Percentiles rank a stretch among this genome's conserved stretches.
Evolutionary conservation across 2,113 vertebrate genomes (phyloP).

Genomic region (Thryonomys swinderianus): DNA sequence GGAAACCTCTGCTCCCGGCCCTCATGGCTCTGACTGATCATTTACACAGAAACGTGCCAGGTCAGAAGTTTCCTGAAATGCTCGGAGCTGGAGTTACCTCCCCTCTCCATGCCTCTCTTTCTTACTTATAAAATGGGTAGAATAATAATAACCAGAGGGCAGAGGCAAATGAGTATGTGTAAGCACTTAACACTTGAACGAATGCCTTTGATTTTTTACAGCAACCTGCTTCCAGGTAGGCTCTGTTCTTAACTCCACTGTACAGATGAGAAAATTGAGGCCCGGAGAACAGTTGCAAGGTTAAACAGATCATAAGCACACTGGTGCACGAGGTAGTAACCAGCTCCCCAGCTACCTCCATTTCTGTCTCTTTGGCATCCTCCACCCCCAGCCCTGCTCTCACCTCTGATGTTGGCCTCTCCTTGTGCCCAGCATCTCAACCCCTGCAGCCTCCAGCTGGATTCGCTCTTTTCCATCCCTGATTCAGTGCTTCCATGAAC

Average conservation of each 20-base stretch:
- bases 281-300: not conserved
- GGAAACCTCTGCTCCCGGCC: conserved; percentile 71
- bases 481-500: not conserved
- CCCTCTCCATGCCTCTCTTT: conserved; percentile 3
- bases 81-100: not conserved
- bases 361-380: not conserved
- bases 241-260: not conserved
- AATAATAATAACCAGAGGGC: not conserved
- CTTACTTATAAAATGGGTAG: not conserved
- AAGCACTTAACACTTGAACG: not conserved
- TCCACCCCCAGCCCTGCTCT: too few species aligned
- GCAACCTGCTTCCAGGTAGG: not conserved
- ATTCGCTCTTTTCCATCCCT: not conserved
- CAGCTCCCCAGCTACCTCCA: not conserved
- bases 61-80: conserved; percentile 49
- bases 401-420: too few species aligned
- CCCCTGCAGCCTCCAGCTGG: not conserved
- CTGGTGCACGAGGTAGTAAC: not conserved
- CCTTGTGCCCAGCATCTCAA: not conserved
- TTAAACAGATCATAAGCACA: not conserved
- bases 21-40: conserved; percentile 58
- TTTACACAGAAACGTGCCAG: conserved; percentile 67
- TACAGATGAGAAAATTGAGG: not conserved
- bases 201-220: not conserved
- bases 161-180: not conserved